Percentiles rank a stretch among this genome's conserved stretches.
Evolutionary conservation across 2,113 vertebrate species (phyloP).

Genomic region (Physeter macrocephalus): DNA sequence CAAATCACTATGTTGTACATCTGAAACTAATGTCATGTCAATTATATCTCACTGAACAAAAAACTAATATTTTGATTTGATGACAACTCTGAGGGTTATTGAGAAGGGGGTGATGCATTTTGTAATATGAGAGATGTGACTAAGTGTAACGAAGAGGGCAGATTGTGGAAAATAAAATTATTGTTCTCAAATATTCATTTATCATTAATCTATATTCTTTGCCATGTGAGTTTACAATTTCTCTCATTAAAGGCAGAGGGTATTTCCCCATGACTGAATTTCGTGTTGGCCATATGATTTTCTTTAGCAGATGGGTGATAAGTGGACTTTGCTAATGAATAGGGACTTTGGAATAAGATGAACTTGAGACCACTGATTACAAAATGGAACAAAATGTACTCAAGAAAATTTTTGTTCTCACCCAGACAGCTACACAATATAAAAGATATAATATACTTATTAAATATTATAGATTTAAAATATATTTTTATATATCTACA

Average conservation of each 20-base stretch:
- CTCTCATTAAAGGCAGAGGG: background rate
- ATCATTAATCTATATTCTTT: background rate
- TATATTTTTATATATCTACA: background rate
- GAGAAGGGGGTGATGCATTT: background rate
- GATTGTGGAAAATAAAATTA: background rate
- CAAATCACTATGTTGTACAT: background rate
- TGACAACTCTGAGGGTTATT: background rate
- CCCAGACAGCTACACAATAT: background rate
- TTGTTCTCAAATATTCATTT: background rate
- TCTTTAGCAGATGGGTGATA: background rate
- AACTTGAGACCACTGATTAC: background rate
- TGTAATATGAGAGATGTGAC: background rate
- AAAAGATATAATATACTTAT: background rate
- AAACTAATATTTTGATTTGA: background rate
- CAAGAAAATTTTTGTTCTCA: background rate
- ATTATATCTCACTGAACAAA: background rate
- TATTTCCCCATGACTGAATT: background rate
- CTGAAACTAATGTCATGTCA: background rate
- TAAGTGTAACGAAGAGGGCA: background rate
- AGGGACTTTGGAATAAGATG: background rate
- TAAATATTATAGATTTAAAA: background rate
- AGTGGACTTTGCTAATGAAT: background rate
- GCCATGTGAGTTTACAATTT: background rate
- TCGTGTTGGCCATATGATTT: background rate
- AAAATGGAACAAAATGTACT: background rate